phyloP scores from a whole-genome alignment of 2,888 invertebrate genomes.

The Scaptomyza cyrtandrae region DNA sequence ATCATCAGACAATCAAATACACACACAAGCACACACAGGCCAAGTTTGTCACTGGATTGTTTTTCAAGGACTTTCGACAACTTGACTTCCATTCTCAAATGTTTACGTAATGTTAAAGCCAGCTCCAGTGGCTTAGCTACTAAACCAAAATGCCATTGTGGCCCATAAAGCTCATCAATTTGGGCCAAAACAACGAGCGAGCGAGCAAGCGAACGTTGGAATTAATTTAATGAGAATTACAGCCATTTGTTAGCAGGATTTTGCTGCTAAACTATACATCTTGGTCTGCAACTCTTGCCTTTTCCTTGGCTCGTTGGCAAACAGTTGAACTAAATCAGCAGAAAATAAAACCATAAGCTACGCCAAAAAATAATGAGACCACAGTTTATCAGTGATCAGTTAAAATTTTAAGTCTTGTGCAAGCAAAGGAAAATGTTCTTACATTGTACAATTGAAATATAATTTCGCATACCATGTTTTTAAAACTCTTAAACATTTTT shows the following conservation, averaged over 20 bases:
- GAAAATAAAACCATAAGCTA: conserved; percentile 15
- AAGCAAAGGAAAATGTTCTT: not conserved
- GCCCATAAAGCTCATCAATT: conserved; percentile 54
- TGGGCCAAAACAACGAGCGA: conserved; percentile 11
- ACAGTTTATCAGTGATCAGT: conserved; percentile 22
- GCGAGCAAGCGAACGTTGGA: conserved; percentile 7
- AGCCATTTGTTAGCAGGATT: conserved; percentile 46
- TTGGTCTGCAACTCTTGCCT: not conserved
- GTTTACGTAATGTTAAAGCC: conserved; percentile 50
- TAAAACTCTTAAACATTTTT: not conserved
- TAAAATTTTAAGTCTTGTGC: not conserved
- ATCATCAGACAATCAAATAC: conserved; percentile 30
- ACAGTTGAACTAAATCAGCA: conserved; percentile 15
- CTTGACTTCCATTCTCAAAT: conserved; percentile 43
- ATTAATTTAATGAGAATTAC: conserved; percentile 49
- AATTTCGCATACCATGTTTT: too few relatives aligned
- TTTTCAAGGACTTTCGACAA: conserved; percentile 45
- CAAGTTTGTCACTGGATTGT: conserved; percentile 11
- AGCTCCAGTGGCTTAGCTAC: conserved; percentile 42
- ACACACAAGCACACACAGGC: not conserved
- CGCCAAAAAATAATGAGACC: conserved; percentile 11
- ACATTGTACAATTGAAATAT: too few relatives aligned
- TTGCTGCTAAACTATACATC: conserved; percentile 40
- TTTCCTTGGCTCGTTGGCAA: conserved; percentile 11
- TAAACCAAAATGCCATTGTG: conserved; percentile 52